A percentile compares a stretch with the other conserved stretches of the same genome.
Evolutionary conservation across 2,113 vertebrate species (phyloP).

Genomic region (Ctenodactylus gundi): DNA sequence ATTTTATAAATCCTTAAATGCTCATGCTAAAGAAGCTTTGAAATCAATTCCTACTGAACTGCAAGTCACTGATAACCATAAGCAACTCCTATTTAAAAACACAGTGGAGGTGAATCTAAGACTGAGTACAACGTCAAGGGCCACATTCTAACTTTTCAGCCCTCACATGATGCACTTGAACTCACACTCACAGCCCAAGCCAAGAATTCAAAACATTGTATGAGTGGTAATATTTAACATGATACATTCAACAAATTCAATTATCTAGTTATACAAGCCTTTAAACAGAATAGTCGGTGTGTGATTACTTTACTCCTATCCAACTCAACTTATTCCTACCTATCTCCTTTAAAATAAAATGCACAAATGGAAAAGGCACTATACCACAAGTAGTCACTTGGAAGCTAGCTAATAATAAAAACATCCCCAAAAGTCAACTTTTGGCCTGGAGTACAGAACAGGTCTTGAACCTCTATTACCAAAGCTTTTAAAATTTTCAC

Average conservation of each 20-base stretch:
- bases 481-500: neutral
- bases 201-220: conserved; percentile 3
- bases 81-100: neutral
- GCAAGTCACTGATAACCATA: neutral
- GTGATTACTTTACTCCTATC: neutral
- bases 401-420: neutral
- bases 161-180: neutral
- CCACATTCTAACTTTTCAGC: neutral
- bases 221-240: neutral
- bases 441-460: neutral
- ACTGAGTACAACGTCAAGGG: neutral
- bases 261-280: neutral
- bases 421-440: conserved; percentile 2
- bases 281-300: neutral
- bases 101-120: neutral
- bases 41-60: conserved; percentile 35
- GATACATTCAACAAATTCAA: conserved; percentile 13
- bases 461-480: neutral
- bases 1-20: neutral
- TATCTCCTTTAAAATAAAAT: neutral
- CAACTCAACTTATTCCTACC: neutral
- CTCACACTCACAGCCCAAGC: neutral
- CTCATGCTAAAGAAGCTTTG: conserved; percentile 28
- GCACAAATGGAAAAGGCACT: conserved; percentile 32
- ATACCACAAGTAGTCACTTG: neutral